Percentiles rank a stretch among this genome's conserved stretches.
phyloP scores from a whole-genome alignment of 2,113 vertebrate genomes.

The Pipra filicauda region DNA sequence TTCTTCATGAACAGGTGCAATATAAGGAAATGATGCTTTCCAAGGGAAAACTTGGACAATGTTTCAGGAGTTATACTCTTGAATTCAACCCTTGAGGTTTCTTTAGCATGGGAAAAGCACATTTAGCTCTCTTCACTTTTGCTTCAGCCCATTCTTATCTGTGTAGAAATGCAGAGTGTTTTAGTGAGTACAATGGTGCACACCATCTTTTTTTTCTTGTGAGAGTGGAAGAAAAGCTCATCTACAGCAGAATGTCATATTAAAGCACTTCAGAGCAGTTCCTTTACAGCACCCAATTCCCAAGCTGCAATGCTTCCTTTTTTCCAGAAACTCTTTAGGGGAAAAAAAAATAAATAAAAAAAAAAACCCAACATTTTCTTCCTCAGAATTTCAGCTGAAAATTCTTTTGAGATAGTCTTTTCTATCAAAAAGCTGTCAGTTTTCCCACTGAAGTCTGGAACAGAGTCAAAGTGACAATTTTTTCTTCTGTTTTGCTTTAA shows the following conservation, averaged over 20 bases:
- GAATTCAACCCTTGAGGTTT: background rate
- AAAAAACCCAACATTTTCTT: background rate
- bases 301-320: background rate
- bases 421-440: constrained; percentile 40
- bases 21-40: background rate
- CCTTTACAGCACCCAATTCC: background rate
- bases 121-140: background rate
- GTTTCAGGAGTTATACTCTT: background rate
- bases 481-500: constrained; percentile 33
- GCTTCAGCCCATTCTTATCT: background rate
- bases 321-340: background rate
- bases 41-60: background rate
- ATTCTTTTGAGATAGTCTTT: background rate
- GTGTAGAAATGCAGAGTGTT: background rate
- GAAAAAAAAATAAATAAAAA: background rate
- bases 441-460: constrained; percentile 46
- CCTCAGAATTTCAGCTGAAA: constrained; percentile 33
- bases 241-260: background rate
- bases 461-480: constrained; percentile 8
- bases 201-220: background rate
- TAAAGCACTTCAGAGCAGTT: background rate
- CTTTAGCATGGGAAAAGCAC: background rate
- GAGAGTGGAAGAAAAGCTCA: background rate
- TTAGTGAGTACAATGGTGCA: background rate
- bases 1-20: background rate